Conservation (phyloP, 2,797 vertebrate genomes). For the Oreortyx pictus region DNA sequence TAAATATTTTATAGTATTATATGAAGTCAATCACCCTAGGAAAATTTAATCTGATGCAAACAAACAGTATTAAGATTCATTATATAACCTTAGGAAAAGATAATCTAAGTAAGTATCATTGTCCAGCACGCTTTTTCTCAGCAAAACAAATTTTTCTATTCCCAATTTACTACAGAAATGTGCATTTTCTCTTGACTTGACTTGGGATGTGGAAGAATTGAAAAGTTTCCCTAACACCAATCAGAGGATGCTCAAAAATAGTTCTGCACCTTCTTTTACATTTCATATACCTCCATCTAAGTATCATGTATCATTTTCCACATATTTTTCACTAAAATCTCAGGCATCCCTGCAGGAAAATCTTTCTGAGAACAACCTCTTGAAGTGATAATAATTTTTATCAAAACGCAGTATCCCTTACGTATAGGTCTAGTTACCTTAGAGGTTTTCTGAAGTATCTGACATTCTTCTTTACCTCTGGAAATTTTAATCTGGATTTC, state of each 20-base stretch:
- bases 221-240: neutral
- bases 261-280: neutral
- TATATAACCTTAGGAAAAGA: too few relatives aligned
- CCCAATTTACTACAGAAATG: neutral
- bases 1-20: too few relatives aligned
- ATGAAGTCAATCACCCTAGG: neutral
- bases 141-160: neutral
- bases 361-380: neutral
- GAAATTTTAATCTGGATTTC: neutral
- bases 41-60: neutral
- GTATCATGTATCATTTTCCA: neutral
- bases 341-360: neutral
- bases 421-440: neutral
- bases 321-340: neutral
- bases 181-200: neutral
- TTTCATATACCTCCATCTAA: neutral
- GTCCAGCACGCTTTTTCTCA: neutral
- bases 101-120: neutral
- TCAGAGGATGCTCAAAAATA: neutral
- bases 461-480: neutral
- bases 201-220: neutral
- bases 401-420: neutral
- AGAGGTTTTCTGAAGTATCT: neutral
- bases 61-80: neutral
- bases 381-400: neutral